A percentile compares a stretch with the other conserved stretches of the same genome.
phyloP scores from a whole-genome alignment of 2,888 invertebrate species.

The Lasioglossum oenotherae region DNA sequence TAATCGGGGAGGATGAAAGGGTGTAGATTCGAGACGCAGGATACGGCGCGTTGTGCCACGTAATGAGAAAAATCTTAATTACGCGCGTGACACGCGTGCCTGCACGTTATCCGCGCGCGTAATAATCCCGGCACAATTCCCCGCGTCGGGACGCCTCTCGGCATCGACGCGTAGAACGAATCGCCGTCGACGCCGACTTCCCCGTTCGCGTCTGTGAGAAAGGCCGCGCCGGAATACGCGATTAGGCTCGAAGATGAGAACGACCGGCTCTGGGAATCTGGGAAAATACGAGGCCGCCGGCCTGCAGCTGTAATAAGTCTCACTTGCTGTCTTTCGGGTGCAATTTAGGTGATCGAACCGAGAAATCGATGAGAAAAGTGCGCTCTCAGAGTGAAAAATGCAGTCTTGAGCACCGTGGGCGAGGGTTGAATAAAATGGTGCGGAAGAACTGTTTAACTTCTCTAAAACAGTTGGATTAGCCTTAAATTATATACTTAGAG shows the following conservation, averaged over 20 bases:
- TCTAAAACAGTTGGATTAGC: too few species aligned
- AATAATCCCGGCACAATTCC: slow-evolving; percentile 57
- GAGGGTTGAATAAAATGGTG: neutral
- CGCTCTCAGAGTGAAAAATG: neutral
- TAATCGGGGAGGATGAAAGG: neutral
- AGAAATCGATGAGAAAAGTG: neutral
- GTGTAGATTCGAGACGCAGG: neutral
- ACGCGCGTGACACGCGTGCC: slow-evolving; percentile 62
- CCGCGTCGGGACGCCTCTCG: slow-evolving; percentile 58
- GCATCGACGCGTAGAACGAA: slow-evolving; percentile 68
- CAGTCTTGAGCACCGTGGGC: neutral
- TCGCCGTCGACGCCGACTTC: slow-evolving; percentile 55
- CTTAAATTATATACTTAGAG: too few species aligned
- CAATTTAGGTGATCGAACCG: neutral
- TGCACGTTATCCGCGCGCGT: slow-evolving; percentile 54
- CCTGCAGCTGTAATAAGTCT: slow-evolving; percentile 22
- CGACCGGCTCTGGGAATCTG: slow-evolving; percentile 27
- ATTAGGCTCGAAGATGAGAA: slow-evolving; percentile 54
- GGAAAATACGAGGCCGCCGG: slow-evolving; percentile 27
- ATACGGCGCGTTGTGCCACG: slow-evolving; percentile 46
- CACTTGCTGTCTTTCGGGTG: neutral
- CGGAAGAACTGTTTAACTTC: too few species aligned
- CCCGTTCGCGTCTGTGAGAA: slow-evolving; percentile 62
- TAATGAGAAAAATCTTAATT: slow-evolving; percentile 67
- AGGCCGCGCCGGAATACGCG: slow-evolving; percentile 58